These are phyloP conservation scores for Cylas formicarius DNA, from an alignment of 1,140 invertebrate species.

Conservation along the genomic window DNA sequence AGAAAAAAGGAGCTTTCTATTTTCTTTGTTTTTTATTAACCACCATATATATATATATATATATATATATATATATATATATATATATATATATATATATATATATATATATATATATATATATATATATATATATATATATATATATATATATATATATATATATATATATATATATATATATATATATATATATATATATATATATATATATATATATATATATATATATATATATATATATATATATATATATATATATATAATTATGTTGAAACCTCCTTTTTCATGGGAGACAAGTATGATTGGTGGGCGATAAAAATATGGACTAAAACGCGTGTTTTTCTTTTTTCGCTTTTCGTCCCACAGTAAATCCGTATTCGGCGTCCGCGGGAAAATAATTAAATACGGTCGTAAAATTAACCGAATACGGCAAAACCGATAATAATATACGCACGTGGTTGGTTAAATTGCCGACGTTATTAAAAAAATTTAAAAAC, in stretches of 20 bases:
- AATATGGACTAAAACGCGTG: too few relatives aligned
- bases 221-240: slow-evolving; percentile 5
- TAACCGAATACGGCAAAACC: too few relatives aligned
- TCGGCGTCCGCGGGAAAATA: too few relatives aligned
- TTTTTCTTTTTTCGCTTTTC: too few relatives aligned
- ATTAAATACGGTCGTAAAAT: too few relatives aligned
- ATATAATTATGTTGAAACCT: slow-evolving; percentile 2
- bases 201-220: slow-evolving; percentile 7
- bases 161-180: slow-evolving; percentile 6
- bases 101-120: slow-evolving; percentile 6
- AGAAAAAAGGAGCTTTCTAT: background rate
- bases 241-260: slow-evolving; percentile 7
- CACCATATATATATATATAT: slow-evolving; percentile 4
- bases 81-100: slow-evolving; percentile 7
- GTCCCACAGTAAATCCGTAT: too few relatives aligned
- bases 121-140: slow-evolving; percentile 7
- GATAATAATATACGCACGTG: too few relatives aligned
- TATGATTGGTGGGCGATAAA: too few relatives aligned
- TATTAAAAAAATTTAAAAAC: too few relatives aligned
- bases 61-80: slow-evolving; percentile 6
- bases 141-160: slow-evolving; percentile 6
- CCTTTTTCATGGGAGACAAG: too few relatives aligned
- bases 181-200: slow-evolving; percentile 7
- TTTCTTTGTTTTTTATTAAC: background rate
- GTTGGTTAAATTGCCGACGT: too few relatives aligned